Base-by-base conservation (phyloP, 2,113 vertebrate genomes). In the Bubo scandiacus region DNA sequence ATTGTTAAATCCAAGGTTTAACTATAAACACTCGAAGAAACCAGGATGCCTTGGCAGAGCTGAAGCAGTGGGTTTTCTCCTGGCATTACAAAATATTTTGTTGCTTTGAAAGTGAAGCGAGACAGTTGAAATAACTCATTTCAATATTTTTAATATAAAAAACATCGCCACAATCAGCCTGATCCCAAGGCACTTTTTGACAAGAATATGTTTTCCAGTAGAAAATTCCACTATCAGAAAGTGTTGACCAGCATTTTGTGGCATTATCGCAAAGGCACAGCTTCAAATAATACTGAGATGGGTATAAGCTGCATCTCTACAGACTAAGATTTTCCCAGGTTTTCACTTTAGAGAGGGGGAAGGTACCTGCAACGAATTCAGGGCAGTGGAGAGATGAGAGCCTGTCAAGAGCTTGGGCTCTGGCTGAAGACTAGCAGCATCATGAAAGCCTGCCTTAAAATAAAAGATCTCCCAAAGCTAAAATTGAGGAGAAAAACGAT, bases 1-100 rank as follows among this genome's bases (percentile, higher is more conserved):
- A 51, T 88, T 67, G 15, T 66, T 75, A 81, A 89, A 88, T 66
- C 55, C 72, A n/a, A 86, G 55, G 11, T 89, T 96, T 78, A 59
- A 71, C 16, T 78, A 23, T 10, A 47, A 94, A 73, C 42, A 70
- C 25, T 4, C 2, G 0, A 54, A 42, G 54, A 79, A 96, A 22
- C 1, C 63, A 18, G 25, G 54, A 78, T 78, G 65, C 90, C 52
- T 89, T 30, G 3, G 61, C 57, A 77, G 43, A 86, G 49, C 16
- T 81, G 67, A 70, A 88, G 42, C 36, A 38, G 51, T 34, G 49
- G 49, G 11, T 67, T 92, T 92, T 45, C 59, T 59, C 36, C 32
- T 43, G 59, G 42, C 82, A 55, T 54, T 51, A 27, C 61, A 67
- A 92, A 94, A 72, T 27, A 34, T 74, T 91, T 92, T 78, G 26